Evolutionary conservation across 2,113 vertebrate genomes (phyloP).

Genomic region (Nannobrachium achirus): DNA sequence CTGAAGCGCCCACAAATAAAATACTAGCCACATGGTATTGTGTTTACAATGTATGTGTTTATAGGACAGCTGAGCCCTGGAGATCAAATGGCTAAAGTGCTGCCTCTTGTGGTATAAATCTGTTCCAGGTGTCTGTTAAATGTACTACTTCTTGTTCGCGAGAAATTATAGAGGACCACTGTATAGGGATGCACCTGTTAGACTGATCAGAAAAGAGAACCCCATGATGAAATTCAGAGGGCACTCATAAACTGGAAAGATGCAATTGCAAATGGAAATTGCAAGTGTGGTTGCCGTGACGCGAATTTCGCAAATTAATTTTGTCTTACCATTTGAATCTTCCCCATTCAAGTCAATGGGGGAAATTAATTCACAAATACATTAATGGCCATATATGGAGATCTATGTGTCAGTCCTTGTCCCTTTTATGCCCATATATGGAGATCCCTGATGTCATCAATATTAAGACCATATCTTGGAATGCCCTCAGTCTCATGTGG

Average conservation of each 20-base stretch:
- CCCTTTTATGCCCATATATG: no score
- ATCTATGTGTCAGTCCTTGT: no score
- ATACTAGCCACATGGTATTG: slow-evolving; percentile 27
- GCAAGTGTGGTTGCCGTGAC: no score
- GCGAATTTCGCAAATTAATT: no score
- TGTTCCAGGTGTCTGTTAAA: neutral
- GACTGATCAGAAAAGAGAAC: neutral
- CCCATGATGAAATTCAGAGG: neutral
- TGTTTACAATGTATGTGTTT: slow-evolving; percentile 17
- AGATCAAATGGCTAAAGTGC: neutral
- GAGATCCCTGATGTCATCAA: no score
- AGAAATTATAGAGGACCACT: neutral
- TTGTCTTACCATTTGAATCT: no score
- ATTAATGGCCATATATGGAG: no score
- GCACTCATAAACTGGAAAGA: slow-evolving; percentile 19
- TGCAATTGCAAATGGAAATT: no score
- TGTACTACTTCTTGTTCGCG: neutral
- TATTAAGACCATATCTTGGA: no score
- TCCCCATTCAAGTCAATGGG: no score
- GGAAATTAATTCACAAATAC: no score
- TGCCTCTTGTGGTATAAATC: neutral
- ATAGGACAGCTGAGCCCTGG: slow-evolving; percentile 5
- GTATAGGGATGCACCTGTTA: neutral
- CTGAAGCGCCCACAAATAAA: slow-evolving; percentile 32
- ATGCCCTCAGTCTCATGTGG: no score